Base-by-base conservation (phyloP, 2,888 invertebrate genomes). In the Chelonus formosanus region DNA sequence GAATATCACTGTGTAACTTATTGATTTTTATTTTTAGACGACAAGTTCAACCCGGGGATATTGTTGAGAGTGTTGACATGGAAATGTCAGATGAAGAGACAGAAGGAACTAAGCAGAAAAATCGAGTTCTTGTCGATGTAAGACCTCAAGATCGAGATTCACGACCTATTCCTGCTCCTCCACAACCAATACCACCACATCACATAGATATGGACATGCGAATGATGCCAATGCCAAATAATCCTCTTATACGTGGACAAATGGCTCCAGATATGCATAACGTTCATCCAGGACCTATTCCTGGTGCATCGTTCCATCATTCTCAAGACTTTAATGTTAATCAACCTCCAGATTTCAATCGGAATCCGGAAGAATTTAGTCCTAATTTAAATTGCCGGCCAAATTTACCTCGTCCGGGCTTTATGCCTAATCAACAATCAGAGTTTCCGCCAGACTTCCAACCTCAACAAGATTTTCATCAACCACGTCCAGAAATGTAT, bases 31-130 rank as follows among this genome's bases (percentile, higher is more conserved):
- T 47, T 20, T 5, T n/a, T 57, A 66, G 65, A 32, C 55, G 61
- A 44, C 61, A 67, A 56, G 61, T 58, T 52, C 82, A 82, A 69
- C 78, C 80, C 5, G 83, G 88, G 7, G 93, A 93, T 76, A 93
- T 91, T 78, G 90, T 92, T 3, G 92, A 92, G 78, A 92, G 90
- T 78, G 91, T 94, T 67, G 94, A 95, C 73, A 94, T 94, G 94
- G 94, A 94, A 72, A 87, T 95, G 80, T 94, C 93, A 7, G 94
- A 94, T 75, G 94, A 94, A 55, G 94, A 94, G 73, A 76, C 70
- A 3, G 84, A 83, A 44, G 77, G 72, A 58, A 80, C 80, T 43
- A 80, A 80, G 63, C 81, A 81, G 67, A 76, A 77, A 36, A 76
- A 79, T 65, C 72, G 78, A 7, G 79, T 81, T 40, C 69, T 83